Percentiles rank a stretch among this genome's conserved stretches.
These are phyloP conservation scores for Forficula auricularia DNA, from an alignment of 1,140 invertebrate species.

Conservation along the genomic window DNA sequence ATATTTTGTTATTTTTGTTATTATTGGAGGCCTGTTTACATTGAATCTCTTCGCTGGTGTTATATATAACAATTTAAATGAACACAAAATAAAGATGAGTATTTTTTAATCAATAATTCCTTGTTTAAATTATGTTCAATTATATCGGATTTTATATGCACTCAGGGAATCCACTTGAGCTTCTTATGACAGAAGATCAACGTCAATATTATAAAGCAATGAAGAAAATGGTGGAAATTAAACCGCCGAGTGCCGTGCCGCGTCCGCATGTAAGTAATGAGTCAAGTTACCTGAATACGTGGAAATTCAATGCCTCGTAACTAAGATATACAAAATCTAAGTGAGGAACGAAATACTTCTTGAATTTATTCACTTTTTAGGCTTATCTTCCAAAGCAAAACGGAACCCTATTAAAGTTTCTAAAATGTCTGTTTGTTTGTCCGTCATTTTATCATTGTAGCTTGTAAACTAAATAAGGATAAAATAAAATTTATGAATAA, in stretches of 20 bases:
- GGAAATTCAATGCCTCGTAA: no score
- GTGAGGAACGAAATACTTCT: background rate
- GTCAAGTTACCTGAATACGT: no score
- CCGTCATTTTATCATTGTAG: no score
- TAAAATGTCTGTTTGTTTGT: no score
- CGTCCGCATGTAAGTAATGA: slow-evolving; percentile 64
- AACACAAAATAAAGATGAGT: slow-evolving; percentile 90
- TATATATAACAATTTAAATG: slow-evolving; percentile 97
- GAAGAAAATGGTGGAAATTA: slow-evolving; percentile 98
- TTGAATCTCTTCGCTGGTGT: slow-evolving; percentile 96
- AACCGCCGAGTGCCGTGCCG: slow-evolving; percentile 93
- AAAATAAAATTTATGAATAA: no score
- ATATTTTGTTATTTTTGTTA: slow-evolving; percentile 96
- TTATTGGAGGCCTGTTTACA: slow-evolving; percentile 94
- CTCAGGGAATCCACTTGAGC: slow-evolving; percentile 90
- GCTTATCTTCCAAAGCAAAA: slow-evolving; percentile 15
- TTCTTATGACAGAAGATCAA: slow-evolving; percentile 99
- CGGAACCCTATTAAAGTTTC: no score
- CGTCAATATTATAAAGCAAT: slow-evolving; percentile 99
- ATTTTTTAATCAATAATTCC: slow-evolving; percentile 12
- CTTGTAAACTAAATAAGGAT: no score
- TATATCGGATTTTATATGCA: slow-evolving; percentile 14
- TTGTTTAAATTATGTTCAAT: background rate
- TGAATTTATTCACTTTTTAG: slow-evolving; percentile 6
- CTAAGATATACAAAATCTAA: background rate